These are phyloP conservation scores for Drosophila sproati DNA, from an alignment of 1,140 invertebrate genomes.

Conservation along the genomic window DNA sequence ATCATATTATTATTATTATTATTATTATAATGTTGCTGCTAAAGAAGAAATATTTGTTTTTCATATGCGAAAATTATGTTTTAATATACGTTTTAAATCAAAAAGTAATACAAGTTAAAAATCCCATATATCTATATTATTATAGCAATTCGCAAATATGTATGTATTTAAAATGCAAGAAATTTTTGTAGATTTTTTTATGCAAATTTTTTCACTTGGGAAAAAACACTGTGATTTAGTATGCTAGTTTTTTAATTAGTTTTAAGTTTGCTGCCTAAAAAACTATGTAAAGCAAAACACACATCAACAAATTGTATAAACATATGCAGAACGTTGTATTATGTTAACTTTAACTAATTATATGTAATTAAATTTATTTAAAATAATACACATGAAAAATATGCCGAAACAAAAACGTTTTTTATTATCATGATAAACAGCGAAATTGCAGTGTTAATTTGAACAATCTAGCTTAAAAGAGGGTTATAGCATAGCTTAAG, in stretches of 20 bases:
- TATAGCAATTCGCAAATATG: slow-evolving; percentile 38
- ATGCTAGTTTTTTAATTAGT: slow-evolving; percentile 84
- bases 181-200: slow-evolving; percentile 69
- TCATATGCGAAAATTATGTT: slow-evolving; percentile 52
- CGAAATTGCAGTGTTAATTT: neutral
- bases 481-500: no score
- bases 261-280: slow-evolving; percentile 59
- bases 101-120: slow-evolving; percentile 34
- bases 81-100: slow-evolving; percentile 73
- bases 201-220: slow-evolving; percentile 81
- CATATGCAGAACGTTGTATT: slow-evolving; percentile 55
- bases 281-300: slow-evolving; percentile 24
- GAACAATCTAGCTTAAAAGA: no score
- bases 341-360: slow-evolving; percentile 77
- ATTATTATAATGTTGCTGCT: slow-evolving; percentile 52
- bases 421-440: neutral
- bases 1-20: slow-evolving; percentile 35
- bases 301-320: slow-evolving; percentile 51
- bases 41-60: slow-evolving; percentile 40
- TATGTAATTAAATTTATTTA: slow-evolving; percentile 78
- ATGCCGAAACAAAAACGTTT: slow-evolving; percentile 8
- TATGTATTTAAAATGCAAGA: slow-evolving; percentile 56
- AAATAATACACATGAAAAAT: slow-evolving; percentile 60
- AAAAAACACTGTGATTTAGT: slow-evolving; percentile 84
- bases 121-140: slow-evolving; percentile 27